phyloP scores from a whole-genome alignment of 2,888 invertebrate species.

The Agapostemon virescens region DNA sequence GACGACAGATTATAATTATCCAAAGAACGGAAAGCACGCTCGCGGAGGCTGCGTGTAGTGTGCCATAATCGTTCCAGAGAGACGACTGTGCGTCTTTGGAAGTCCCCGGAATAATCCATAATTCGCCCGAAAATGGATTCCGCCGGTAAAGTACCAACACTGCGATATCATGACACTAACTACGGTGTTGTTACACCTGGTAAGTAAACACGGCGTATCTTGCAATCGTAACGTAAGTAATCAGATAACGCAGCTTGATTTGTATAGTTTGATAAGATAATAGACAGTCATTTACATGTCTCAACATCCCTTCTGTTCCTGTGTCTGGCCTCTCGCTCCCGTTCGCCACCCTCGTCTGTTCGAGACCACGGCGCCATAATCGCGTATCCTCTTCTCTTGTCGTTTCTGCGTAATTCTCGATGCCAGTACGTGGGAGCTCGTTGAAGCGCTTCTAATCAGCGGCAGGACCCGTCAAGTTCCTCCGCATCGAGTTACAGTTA shows the following conservation, averaged over 20 bases:
- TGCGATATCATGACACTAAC: not conserved
- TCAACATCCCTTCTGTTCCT: constrained; percentile 31
- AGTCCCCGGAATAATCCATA: not conserved
- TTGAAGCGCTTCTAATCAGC: constrained; percentile 79
- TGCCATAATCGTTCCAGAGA: not conserved
- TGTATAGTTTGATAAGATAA: constrained; percentile 51
- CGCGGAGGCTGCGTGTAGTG: no score
- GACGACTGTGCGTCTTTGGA: no score
- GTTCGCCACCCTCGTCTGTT: not conserved
- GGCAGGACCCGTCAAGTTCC: constrained; percentile 75
- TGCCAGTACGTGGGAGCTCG: constrained; percentile 74
- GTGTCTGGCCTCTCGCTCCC: not conserved
- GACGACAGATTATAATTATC: no score
- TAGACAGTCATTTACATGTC: constrained; percentile 49
- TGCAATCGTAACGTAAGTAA: constrained; percentile 29
- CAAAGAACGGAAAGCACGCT: no score
- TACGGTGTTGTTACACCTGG: not conserved
- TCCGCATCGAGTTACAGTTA: constrained; percentile 73
- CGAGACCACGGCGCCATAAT: constrained; percentile 3
- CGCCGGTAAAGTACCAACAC: not conserved
- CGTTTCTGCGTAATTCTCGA: constrained; percentile 73
- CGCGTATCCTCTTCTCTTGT: constrained; percentile 25
- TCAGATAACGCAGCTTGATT: constrained; percentile 24
- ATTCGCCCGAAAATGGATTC: not conserved
- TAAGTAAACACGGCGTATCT: constrained; percentile 12